Base-by-base conservation (phyloP, 2,113 vertebrate species). In the Mugil cephalus region DNA sequence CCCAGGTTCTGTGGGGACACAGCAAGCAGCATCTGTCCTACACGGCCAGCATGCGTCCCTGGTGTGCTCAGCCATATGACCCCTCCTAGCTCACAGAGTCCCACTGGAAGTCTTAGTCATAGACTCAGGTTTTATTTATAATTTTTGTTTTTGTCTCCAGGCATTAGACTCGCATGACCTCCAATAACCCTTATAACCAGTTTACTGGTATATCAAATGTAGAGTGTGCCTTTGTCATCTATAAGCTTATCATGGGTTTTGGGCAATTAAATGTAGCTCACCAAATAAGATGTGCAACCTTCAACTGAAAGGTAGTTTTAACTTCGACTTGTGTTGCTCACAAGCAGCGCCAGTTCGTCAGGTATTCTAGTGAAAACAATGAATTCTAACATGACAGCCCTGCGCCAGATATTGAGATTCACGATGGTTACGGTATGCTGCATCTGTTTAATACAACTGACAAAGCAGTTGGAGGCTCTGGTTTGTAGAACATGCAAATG, bases 1-100 rank as follows among this genome's bases (percentile, higher is more conserved):
- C 66, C 10, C 2, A 1, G 3, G 46, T 85, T 72, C 78, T 81
- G 73, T 46, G 4, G 82, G 82, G 74, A 85, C 42, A 35, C 75
- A 46, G 59, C 35, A 66, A 82, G 72, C 67, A 64, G 61, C 74
- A 76, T 87, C 74, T 86, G 85, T 89, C 79, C 69, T 38, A 63
- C 48, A 67, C 53, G 74, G 65, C 42, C 75, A 58, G 35, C 64
- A 40, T 50, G 47, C 54, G 30, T 83, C 84, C 77, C 77, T 56
- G 42, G 77, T 69, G 79, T 69, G 51, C 42, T 68, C 4, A 71
- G 45, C 69, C 24, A 43, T 43, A 24, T 1, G 30, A 65, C 19
- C 73, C 48, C 59, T 54, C 30, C 73, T 77, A 77, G 69, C 48
- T 81, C 73, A 81, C 61, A 55, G 45, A 18, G 55, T 79, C 67